A percentile compares a stretch with the other conserved stretches of the same genome.
Evolutionary conservation across 2,113 vertebrate genomes (phyloP).

Genomic region (Gallinago jamesoni): DNA sequence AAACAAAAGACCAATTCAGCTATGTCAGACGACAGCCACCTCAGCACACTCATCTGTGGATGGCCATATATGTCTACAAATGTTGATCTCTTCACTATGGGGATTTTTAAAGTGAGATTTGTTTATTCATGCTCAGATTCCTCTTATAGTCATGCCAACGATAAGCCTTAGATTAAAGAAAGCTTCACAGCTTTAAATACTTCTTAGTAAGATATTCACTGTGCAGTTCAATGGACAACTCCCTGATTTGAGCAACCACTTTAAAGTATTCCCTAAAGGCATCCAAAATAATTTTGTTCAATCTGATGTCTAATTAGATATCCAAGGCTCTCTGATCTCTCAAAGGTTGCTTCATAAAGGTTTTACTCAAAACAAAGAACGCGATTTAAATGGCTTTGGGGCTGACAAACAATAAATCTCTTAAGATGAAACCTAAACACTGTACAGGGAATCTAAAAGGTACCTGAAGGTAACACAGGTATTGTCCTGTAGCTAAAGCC

Average conservation of each 20-base stretch:
- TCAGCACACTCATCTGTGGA: not conserved
- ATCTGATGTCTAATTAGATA: constrained; percentile 42
- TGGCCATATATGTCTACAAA: constrained; percentile 1
- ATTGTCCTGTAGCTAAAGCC: not conserved
- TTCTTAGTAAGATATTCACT: not conserved
- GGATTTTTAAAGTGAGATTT: constrained; percentile 41
- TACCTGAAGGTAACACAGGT: not conserved
- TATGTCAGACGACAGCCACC: not conserved
- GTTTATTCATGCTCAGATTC: constrained; percentile 47
- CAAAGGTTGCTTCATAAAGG: constrained; percentile 31
- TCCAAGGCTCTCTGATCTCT: constrained; percentile 45
- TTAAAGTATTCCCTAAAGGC: constrained; percentile 53
- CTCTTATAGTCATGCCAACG: constrained; percentile 46
- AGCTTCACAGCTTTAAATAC: constrained; percentile 14
- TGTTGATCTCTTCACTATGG: not conserved
- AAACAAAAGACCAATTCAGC: constrained; percentile 6
- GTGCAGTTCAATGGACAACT: constrained; percentile 54
- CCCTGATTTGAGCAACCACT: constrained; percentile 60
- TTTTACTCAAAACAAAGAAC: constrained; percentile 44
- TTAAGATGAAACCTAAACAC: constrained; percentile 15
- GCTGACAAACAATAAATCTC: constrained; percentile 28
- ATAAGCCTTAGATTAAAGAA: constrained; percentile 61
- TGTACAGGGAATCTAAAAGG: not conserved
- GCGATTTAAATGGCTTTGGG: constrained; percentile 7
- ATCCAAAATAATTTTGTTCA: constrained; percentile 54